Evolutionary conservation across 2,113 vertebrate genomes (phyloP).

Genomic region (Eonycteris spelaea): DNA sequence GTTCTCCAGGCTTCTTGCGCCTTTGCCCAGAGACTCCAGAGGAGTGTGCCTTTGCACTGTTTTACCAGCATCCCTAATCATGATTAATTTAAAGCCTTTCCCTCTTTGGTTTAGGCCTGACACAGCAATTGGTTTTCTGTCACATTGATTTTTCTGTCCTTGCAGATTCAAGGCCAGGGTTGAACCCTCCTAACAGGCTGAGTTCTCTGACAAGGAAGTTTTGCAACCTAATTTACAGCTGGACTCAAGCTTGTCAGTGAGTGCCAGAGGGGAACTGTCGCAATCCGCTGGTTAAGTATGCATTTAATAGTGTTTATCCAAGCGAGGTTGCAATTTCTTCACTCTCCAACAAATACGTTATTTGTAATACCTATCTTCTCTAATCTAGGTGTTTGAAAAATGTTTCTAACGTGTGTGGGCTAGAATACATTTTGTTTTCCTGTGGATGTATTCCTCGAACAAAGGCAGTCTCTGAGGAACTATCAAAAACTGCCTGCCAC

Average conservation of each 20-base stretch:
- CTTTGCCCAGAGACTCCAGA: conserved; percentile 3
- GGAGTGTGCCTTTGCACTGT: conserved; percentile 28
- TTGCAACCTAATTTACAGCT: conserved; percentile 81
- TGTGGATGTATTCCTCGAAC: not conserved
- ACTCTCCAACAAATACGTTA: conserved; percentile 54
- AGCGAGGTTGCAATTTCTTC: conserved; percentile 61
- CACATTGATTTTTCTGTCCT: conserved; percentile 69
- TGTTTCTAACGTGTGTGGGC: conserved; percentile 37
- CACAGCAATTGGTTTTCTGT: conserved; percentile 69
- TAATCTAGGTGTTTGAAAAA: conserved; percentile 60
- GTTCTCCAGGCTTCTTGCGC: not conserved
- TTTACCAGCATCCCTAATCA: conserved; percentile 42
- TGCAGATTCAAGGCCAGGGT: conserved; percentile 59
- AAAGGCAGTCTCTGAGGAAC: not conserved
- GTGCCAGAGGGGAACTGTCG: conserved; percentile 62
- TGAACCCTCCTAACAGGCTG: conserved; percentile 68
- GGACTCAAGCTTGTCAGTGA: conserved; percentile 65
- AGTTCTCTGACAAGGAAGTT: conserved; percentile 79
- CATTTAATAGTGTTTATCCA: conserved; percentile 71
- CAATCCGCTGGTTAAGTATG: conserved; percentile 47
- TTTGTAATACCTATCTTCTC: conserved; percentile 62
- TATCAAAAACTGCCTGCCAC: conserved; percentile 37
- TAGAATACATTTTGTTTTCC: conserved; percentile 44
- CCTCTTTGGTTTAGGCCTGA: conserved; percentile 50
- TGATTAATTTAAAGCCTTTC: conserved; percentile 59